Conservation (phyloP, 2,797 vertebrate species). For the Poeciliopsis turneri region DNA sequence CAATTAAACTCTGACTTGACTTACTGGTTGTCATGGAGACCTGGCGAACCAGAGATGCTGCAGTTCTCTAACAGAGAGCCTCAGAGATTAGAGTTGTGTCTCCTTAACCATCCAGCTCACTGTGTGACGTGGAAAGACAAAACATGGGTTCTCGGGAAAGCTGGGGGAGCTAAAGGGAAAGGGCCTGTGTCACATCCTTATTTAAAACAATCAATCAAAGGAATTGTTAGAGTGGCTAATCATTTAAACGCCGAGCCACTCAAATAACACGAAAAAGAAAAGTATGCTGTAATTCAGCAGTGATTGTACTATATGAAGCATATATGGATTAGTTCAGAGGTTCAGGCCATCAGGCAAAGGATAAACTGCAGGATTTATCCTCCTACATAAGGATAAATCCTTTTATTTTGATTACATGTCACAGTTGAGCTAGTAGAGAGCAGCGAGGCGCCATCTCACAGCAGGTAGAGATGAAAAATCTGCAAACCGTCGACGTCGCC, state of each 20-base stretch:
- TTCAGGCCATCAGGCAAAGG: constrained; percentile 7
- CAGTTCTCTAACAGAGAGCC: neutral
- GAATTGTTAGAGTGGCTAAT: no score
- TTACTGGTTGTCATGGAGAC: neutral
- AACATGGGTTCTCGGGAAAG: no score
- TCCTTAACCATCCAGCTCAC: neutral
- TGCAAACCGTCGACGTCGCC: no score
- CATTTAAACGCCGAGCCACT: neutral
- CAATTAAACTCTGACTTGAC: neutral
- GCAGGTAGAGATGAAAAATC: neutral
- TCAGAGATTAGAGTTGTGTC: neutral
- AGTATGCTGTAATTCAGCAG: neutral
- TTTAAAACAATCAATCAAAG: no score
- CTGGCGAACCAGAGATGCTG: neutral
- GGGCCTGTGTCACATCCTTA: no score
- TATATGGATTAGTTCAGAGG: constrained; percentile 18
- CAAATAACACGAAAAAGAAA: no score
- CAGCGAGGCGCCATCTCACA: neutral
- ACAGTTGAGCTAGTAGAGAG: neutral
- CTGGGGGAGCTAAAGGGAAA: no score
- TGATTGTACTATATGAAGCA: neutral
- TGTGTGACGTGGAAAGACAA: neutral
- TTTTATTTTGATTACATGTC: constrained; percentile 38
- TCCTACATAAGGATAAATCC: constrained; percentile 2
- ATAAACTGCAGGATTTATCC: constrained; percentile 28